Conservation (phyloP, 1,140 invertebrate genomes). For the Chironomus striatipennis region DNA sequence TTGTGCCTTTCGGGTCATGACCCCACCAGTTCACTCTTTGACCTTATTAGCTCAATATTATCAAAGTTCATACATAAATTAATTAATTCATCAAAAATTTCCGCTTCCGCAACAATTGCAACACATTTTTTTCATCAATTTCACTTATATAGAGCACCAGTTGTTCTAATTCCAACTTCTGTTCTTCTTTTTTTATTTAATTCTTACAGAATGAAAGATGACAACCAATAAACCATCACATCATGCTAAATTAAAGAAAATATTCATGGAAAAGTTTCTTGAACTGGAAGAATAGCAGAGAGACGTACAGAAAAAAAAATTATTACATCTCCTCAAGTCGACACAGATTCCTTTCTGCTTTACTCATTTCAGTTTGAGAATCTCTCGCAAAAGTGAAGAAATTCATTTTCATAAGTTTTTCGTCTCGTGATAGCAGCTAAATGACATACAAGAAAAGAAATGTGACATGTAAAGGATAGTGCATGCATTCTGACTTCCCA, state of each 20-base stretch:
- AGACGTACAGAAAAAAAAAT: background rate
- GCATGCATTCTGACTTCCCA: background rate
- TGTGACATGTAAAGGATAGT: background rate
- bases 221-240: constrained; percentile 12
- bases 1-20: no score
- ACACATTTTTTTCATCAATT: no score
- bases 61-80: no score
- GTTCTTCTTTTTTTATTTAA: no score
- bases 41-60: no score
- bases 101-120: no score
- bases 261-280: background rate
- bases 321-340: background rate
- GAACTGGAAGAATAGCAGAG: background rate
- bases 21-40: no score
- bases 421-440: background rate
- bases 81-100: no score
- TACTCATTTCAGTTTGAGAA: background rate
- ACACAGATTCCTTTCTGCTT: background rate
- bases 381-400: no score
- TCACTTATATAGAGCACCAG: no score
- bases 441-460: background rate
- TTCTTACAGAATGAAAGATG: background rate
- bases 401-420: no score
- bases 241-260: background rate
- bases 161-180: no score